Evolutionary conservation across 1,140 invertebrate genomes (phyloP), one percentile per base, ranked within the genome.

Genomic region (Elymnias hypermnestra): DNA sequence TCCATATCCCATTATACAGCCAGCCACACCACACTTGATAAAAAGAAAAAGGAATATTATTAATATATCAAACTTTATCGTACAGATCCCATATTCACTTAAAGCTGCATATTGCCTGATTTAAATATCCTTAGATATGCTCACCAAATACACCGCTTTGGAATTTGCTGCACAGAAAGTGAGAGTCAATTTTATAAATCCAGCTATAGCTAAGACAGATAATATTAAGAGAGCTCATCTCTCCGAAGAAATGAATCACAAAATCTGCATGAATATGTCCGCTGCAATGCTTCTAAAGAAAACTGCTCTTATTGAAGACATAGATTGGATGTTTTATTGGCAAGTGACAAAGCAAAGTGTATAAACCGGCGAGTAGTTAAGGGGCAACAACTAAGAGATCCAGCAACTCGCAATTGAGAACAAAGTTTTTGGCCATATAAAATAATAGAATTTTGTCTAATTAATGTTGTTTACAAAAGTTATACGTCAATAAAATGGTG

Each of bases 81-180:
- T 93, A 7, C 63, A 44, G 0, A 73, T 91, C 74, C 86, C 93
- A 1, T 88, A 91, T 49, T 78, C 90, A 12, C 72, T 77, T 33
- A 79, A 89, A 47, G 78, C 90, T 33, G 87, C 92, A 0, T 96
- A 96, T 60, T 91, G 90, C 59, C 92, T 94, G 87, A 94, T 92
- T 3, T 96, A 96, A 87, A 85, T 93, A 33, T 93, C 93, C 12
- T 43, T 96, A 3, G 93, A 96, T 73, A 94, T 95, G 68, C 88
- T 96, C 19, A 95, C 94, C 1, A 87, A 90, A 60, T 93, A 91
- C 43, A 57, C 86, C 2, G 91, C 91, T 10, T 83, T 94, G 55
- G 91, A 94, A 68, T 64, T 94, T 9, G 92, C 90, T 4, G 40
- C 86, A 0, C 90, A 92, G 72, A 87, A 90, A 54, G 89, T 95